Conservation (phyloP, 2,113 vertebrate species). For the Dryoscopus gambensis region DNA sequence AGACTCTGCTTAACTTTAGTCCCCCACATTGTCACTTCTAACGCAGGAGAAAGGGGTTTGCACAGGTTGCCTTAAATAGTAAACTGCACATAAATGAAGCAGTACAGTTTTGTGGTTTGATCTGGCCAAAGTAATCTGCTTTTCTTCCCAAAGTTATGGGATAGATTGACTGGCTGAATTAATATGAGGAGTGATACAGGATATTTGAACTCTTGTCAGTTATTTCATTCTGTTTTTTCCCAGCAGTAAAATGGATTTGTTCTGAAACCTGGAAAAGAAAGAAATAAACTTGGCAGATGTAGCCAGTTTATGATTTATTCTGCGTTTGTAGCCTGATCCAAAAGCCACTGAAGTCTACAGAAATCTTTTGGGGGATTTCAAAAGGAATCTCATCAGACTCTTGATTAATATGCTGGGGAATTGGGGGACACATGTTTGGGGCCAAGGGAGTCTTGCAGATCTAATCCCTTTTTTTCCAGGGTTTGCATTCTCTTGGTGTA, state of each 20-base stretch:
- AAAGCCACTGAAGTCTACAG: conserved; percentile 31
- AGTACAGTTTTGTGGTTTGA: background rate
- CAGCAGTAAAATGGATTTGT: conserved; percentile 50
- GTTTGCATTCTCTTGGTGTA: conserved; percentile 22
- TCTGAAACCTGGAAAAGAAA: conserved; percentile 47
- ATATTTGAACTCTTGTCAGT: conserved; percentile 40
- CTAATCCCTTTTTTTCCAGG: background rate
- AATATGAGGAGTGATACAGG: background rate
- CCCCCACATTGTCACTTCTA: background rate
- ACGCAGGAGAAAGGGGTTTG: background rate
- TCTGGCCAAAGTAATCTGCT: conserved; percentile 4
- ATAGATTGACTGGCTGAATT: conserved; percentile 17
- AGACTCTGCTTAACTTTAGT: background rate
- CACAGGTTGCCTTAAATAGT: background rate
- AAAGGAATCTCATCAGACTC: conserved; percentile 32
- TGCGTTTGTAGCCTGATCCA: conserved; percentile 43
- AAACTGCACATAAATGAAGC: background rate
- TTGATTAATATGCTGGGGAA: conserved; percentile 45
- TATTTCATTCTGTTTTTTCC: conserved; percentile 49
- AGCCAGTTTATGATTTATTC: conserved; percentile 49
- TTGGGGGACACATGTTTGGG: background rate
- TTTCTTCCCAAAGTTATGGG: background rate
- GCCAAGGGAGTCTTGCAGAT: conserved; percentile 15
- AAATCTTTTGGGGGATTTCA: conserved; percentile 46
- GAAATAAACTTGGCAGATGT: conserved; percentile 51